A percentile compares a stretch with the other conserved stretches of the same genome.
phyloP scores from a whole-genome alignment of 2,888 invertebrate genomes.

The Calliopum simillimum region DNA sequence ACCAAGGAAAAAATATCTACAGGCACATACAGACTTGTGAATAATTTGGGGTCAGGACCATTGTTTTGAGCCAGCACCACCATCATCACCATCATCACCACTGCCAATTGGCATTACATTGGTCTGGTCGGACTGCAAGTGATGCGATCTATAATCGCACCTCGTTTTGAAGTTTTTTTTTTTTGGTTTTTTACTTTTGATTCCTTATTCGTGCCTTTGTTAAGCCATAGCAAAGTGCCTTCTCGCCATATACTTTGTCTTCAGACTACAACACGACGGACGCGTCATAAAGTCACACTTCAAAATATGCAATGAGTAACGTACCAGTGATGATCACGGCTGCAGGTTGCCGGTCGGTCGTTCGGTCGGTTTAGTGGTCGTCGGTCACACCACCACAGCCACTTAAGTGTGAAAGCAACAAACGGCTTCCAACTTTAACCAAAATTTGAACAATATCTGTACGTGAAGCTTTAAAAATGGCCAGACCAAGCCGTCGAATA shows the following conservation, averaged over 20 bases:
- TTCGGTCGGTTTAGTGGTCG: neutral
- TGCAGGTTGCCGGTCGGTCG: neutral
- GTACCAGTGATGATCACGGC: neutral
- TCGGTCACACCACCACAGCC: neutral
- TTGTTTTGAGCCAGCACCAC: slow-evolving; percentile 17
- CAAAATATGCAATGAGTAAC: too few species aligned
- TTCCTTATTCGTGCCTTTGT: slow-evolving; percentile 3
- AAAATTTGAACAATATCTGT: neutral
- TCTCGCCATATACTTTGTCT: neutral
- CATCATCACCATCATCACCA: too few species aligned
- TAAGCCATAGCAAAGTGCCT: neutral
- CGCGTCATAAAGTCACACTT: neutral
- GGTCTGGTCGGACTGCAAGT: slow-evolving; percentile 10
- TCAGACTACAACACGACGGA: neutral
- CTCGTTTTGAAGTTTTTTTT: neutral
- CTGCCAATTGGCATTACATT: slow-evolving; percentile 3
- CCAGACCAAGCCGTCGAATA: neutral
- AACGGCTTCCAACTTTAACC: slow-evolving; percentile 8
- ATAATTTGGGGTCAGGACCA: slow-evolving; percentile 24
- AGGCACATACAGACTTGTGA: slow-evolving; percentile 5
- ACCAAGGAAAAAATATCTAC: neutral
- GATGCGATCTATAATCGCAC: slow-evolving; percentile 20
- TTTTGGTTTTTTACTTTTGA: neutral
- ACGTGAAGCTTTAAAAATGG: slow-evolving; percentile 1
- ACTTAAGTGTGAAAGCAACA: neutral